These are phyloP conservation scores for Pseudomyrmex concolor DNA, from an alignment of 1,140 invertebrate species.

Conservation along the genomic window DNA sequence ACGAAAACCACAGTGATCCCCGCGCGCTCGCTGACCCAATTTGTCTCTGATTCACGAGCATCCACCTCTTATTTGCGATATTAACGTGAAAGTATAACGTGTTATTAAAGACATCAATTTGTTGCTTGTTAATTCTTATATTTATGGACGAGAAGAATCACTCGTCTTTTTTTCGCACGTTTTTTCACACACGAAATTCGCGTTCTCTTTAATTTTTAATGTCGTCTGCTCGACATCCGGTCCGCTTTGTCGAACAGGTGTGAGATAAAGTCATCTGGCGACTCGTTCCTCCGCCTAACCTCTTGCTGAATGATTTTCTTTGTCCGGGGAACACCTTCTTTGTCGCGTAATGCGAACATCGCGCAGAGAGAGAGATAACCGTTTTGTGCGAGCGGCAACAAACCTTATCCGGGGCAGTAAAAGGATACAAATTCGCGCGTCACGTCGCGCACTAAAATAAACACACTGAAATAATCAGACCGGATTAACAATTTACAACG, in stretches of 20 bases:
- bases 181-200: background rate
- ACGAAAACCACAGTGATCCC: background rate
- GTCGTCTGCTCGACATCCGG: conserved; percentile 75
- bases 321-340: conserved; percentile 33
- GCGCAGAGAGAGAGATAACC: background rate
- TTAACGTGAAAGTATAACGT: background rate
- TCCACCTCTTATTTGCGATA: background rate
- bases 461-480: conserved; percentile 20
- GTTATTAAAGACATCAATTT: background rate
- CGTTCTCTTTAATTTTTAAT: conserved; percentile 25
- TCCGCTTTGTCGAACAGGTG: conserved; percentile 71
- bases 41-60: conserved; percentile 18
- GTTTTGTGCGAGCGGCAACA: background rate
- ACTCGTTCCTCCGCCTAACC: background rate
- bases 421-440: conserved; percentile 6
- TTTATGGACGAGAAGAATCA: background rate
- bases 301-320: conserved; percentile 41
- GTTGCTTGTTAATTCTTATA: background rate
- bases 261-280: conserved; percentile 42
- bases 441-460: conserved; percentile 24
- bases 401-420: conserved; percentile 23
- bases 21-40: conserved; percentile 30
- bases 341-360: conserved; percentile 31
- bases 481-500: conserved; percentile 28
- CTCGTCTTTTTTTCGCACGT: background rate